Conservation (phyloP, 2,888 invertebrate genomes). For the Girardia tigrina region DNA sequence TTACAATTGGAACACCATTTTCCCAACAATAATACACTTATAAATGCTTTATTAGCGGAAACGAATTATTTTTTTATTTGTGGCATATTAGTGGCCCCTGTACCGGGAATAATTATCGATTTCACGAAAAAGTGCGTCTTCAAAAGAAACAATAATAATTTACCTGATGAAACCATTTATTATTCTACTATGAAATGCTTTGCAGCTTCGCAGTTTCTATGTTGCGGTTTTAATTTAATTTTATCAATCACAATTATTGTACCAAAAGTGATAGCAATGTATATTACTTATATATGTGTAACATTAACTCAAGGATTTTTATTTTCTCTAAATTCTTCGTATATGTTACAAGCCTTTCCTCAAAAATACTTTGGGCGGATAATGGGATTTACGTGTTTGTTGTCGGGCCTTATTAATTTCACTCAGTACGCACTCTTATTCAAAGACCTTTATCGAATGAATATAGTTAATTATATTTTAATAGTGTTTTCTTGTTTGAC, state of each 20-base stretch:
- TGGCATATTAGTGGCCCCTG: not conserved
- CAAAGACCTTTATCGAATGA: not conserved
- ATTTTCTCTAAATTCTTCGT: not conserved
- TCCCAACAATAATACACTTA: not conserved
- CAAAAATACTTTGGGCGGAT: not conserved
- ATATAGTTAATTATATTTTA: not conserved
- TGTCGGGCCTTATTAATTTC: not conserved
- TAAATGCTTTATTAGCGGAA: not conserved
- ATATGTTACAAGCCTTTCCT: slow-evolving; percentile 18
- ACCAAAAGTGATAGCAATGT: not conserved
- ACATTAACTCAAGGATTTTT: not conserved
- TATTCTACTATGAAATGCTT: not conserved
- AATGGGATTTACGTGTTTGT: not conserved
- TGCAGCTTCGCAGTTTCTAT: not conserved
- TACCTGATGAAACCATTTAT: not conserved
- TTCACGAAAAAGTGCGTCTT: not conserved
- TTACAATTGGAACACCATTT: not conserved
- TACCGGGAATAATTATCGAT: not conserved
- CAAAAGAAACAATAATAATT: not conserved
- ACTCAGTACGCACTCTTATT: not conserved
- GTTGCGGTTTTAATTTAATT: slow-evolving; percentile 8
- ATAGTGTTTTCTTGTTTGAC: not conserved
- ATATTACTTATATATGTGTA: not conserved
- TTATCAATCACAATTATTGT: not conserved
- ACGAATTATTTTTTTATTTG: not conserved